phyloP scores from a whole-genome alignment of 2,888 invertebrate species.

The Rhorus exstirpatorius region DNA sequence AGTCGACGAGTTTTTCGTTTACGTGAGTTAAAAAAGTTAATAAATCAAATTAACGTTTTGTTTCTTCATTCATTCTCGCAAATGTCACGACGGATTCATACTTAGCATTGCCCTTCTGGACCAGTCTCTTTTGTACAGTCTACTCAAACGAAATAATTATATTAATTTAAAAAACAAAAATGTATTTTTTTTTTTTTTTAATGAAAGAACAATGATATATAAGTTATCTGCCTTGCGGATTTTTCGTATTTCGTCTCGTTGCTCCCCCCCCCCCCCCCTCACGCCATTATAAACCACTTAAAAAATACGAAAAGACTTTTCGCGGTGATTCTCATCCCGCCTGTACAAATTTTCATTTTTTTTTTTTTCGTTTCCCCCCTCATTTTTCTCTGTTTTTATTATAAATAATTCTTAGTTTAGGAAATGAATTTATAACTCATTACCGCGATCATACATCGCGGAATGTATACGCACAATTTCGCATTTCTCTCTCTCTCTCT shows the following conservation, averaged over 20 bases:
- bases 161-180: conserved; percentile 29
- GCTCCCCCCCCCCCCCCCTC: conserved; percentile 32
- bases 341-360: conserved; percentile 78
- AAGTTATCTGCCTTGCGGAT: conserved; percentile 65
- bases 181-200: too few species aligned
- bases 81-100: conserved; percentile 25
- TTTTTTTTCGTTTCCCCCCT: conserved; percentile 56
- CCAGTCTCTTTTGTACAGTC: conserved; percentile 65
- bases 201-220: conserved; percentile 64
- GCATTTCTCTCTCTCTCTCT: conserved; percentile 14
- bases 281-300: conserved; percentile 61
- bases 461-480: conserved; percentile 61
- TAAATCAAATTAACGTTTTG: too few species aligned
- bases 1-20: conserved; percentile 54
- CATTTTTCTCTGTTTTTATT: conserved; percentile 41
- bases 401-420: conserved; percentile 82
- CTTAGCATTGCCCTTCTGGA: conserved; percentile 41
- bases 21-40: conserved; percentile 17
- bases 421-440: conserved; percentile 75
- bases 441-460: conserved; percentile 61
- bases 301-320: conserved; percentile 72
- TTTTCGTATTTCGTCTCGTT: conserved; percentile 61
- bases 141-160: conserved; percentile 55
- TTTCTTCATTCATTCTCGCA: conserved; percentile 8
- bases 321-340: conserved; percentile 75